Evolutionary conservation across 2,113 vertebrate species (phyloP).

Genomic region (Mionectes macconnelli): DNA sequence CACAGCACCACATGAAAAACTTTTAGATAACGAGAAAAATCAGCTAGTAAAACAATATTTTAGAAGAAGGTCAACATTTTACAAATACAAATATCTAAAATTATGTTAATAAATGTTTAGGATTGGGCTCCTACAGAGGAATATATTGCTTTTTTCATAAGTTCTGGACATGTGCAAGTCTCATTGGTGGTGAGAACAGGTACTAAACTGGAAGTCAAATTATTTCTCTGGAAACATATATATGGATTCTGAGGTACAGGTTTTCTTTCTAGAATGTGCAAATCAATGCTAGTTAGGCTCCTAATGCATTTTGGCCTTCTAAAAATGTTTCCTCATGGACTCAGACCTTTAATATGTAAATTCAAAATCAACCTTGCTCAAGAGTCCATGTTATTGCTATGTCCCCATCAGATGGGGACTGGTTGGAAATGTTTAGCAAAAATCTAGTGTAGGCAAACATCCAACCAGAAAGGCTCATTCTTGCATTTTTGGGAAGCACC

Average conservation of each 20-base stretch:
- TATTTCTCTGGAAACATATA: neutral
- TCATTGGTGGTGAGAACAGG: neutral
- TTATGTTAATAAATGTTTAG: neutral
- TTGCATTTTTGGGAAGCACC: neutral
- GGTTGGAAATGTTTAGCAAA: neutral
- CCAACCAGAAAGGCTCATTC: neutral
- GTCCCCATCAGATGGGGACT: neutral
- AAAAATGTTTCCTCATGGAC: neutral
- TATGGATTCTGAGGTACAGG: neutral
- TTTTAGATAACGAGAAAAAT: neutral
- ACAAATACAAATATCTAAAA: neutral
- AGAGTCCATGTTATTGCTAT: neutral
- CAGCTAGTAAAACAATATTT: neutral
- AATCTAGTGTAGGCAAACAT: neutral
- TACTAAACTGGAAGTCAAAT: neutral
- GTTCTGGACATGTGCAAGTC: neutral
- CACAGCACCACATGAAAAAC: neutral
- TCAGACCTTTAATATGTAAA: neutral
- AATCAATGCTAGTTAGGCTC: neutral
- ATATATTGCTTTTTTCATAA: neutral
- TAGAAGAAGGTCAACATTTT: neutral
- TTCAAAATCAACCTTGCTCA: neutral
- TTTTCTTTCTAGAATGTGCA: neutral
- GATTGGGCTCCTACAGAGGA: neutral
- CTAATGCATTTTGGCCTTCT: neutral